A percentile compares a stretch with the other conserved stretches of the same genome.
Conservation (phyloP, 2,888 invertebrate species). For the Taenaris catops region DNA sequence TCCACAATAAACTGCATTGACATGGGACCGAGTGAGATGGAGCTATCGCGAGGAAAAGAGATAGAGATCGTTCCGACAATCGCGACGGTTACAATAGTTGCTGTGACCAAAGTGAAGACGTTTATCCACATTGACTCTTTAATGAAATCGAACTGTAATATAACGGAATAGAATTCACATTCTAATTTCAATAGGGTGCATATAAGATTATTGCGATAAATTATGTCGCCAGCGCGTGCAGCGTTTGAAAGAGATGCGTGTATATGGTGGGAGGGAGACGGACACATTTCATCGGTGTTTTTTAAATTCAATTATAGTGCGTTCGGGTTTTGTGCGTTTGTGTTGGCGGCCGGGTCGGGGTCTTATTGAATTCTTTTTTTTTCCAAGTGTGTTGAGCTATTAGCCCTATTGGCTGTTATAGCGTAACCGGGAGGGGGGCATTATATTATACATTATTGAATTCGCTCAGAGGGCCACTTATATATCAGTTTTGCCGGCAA, state of each 20-base stretch:
- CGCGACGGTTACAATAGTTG: slow-evolving; percentile 69
- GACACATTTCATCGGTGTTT: slow-evolving; percentile 34
- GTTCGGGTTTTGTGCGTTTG: slow-evolving; percentile 73
- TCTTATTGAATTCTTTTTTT: no score
- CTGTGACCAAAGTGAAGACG: slow-evolving; percentile 25
- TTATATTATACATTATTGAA: no score
- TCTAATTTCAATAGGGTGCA: slow-evolving; percentile 15
- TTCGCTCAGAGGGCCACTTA: no score
- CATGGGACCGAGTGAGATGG: slow-evolving; percentile 54
- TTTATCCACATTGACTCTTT: slow-evolving; percentile 22
- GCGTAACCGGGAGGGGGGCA: no score
- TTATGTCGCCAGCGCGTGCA: slow-evolving; percentile 50
- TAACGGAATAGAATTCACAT: slow-evolving; percentile 24
- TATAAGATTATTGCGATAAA: slow-evolving; percentile 20
- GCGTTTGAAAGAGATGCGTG: slow-evolving; percentile 43
- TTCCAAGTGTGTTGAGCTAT: no score
- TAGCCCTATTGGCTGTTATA: no score
- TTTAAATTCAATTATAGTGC: slow-evolving; percentile 65
- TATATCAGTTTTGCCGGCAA: no score
- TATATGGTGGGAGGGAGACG: slow-evolving; percentile 44
- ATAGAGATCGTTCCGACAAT: slow-evolving; percentile 43
- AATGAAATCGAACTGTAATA: slow-evolving; percentile 28
- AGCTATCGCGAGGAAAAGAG: slow-evolving; percentile 49
- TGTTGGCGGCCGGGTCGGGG: slow-evolving; percentile 74
- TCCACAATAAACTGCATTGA: slow-evolving; percentile 78